Evolutionary conservation across 2,888 invertebrate genomes (phyloP).

Genomic region (Drosophila putrida): DNA sequence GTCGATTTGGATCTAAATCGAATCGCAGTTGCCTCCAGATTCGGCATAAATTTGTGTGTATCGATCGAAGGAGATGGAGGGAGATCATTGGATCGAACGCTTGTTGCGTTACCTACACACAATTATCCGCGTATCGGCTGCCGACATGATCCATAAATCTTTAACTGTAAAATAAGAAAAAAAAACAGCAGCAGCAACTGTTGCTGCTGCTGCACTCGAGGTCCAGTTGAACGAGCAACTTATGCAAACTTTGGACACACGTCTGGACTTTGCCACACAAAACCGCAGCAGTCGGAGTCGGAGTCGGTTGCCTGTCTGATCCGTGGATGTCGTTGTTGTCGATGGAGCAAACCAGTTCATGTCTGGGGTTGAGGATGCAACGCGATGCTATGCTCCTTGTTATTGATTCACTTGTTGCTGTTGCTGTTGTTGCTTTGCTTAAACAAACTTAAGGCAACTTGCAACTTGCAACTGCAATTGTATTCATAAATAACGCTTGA

Average conservation of each 20-base stretch:
- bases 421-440: slow-evolving; percentile 44
- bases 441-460: slow-evolving; percentile 62
- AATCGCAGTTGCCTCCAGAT: slow-evolving; percentile 37
- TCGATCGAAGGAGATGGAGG: slow-evolving; percentile 9
- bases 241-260: slow-evolving; percentile 77
- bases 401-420: slow-evolving; percentile 47
- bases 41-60: slow-evolving; percentile 45
- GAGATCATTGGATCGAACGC: slow-evolving; percentile 14
- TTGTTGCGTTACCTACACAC: slow-evolving; percentile 66
- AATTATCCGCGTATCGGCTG: slow-evolving; percentile 71
- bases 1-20: slow-evolving; percentile 56
- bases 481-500: slow-evolving; percentile 81
- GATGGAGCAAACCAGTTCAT: slow-evolving; percentile 69
- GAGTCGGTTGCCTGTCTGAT: slow-evolving; percentile 58
- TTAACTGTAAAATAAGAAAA: slow-evolving; percentile 64
- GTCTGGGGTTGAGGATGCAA: slow-evolving; percentile 19
- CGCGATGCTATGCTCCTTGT: slow-evolving; percentile 26
- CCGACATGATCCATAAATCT: slow-evolving; percentile 76
- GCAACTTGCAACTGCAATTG: slow-evolving; percentile 56
- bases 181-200: slow-evolving; percentile 8
- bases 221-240: slow-evolving; percentile 40
- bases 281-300: too few species aligned
- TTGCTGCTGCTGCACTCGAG: not conserved
- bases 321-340: slow-evolving; percentile 55
- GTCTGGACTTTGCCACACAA: slow-evolving; percentile 38